A percentile compares a stretch with the other conserved stretches of the same genome.
phyloP scores from a whole-genome alignment of 2,113 vertebrate genomes.

The Chaetura pelagica region DNA sequence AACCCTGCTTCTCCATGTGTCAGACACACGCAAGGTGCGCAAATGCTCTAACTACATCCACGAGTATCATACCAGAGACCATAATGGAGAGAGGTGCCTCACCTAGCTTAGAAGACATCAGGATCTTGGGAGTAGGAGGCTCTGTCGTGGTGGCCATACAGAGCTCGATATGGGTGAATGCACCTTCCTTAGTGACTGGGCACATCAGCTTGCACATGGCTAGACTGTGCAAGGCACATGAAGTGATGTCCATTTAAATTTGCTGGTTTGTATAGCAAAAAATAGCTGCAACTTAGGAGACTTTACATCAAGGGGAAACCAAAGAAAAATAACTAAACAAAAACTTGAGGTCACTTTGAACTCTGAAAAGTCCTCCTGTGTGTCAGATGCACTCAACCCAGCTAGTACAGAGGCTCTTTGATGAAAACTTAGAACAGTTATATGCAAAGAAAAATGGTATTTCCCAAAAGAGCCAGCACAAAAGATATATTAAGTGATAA shows the following conservation, averaged over 20 bases:
- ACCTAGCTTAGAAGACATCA: neutral
- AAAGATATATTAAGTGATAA: conserved; percentile 50
- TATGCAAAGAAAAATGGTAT: neutral
- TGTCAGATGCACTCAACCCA: neutral
- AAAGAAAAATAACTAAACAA: neutral
- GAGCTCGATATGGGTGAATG: neutral
- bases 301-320: neutral
- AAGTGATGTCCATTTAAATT: neutral
- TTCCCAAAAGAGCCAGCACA: conserved; percentile 7
- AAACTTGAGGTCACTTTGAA: neutral
- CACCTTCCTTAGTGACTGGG: neutral
- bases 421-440: neutral
- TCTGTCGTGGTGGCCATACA: neutral
- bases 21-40: neutral
- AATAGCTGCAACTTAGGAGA: neutral
- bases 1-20: neutral
- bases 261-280: neutral
- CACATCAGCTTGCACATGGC: neutral
- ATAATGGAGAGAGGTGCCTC: neutral
- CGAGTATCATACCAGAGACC: neutral
- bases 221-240: rapidly evolving
- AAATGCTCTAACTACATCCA: neutral
- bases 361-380: neutral
- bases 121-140: neutral
- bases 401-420: conserved; percentile 1